Base-by-base conservation (phyloP, 2,888 invertebrate genomes). In the Laothoe populi region DNA sequence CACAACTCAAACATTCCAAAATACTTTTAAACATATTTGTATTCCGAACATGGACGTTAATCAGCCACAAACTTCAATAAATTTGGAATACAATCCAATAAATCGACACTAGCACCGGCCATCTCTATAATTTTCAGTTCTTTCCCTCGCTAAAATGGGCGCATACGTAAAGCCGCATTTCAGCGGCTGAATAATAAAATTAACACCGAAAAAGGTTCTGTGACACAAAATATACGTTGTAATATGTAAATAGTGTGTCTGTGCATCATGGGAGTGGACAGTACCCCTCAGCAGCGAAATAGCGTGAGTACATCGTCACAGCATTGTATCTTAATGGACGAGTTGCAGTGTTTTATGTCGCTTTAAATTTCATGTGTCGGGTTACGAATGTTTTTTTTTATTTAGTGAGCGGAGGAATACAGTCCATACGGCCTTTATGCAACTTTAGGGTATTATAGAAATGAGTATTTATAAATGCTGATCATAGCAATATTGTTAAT, bases 231-330 rank as follows among this genome's bases (percentile, higher is more conserved):
- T 64, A 68, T 74, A 66, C 60, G 60, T 53, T 63, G 69, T 77
- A 74, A 69, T 64, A 77, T 81, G 79, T 75, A 70, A 77, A 63
- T 66, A 72, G 72, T 73, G 73, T 61, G 73, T 61, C 65, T 68
- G 63, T 64, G 44, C 48, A 77, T 63, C 58, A 90, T 90, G 90
- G 90, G 91, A 60, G 88, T 90, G 71, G 91, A 91, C 71, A 89
- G 85, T 65, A 57, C 84, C 57, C 86, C 86, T 4, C 76, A 83
- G 65, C 84, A 82, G 63, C 73, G 87, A 58, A 73, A 79, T 2
- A 74, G 77, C 63, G 88, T 89, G 62, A 84, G 88, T 85, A 70
- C 64, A 53, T 45, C 60, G 60, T 66, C 62, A 57, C 62, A 21
- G 64, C 65, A 60, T 31, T 62, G 59, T 57, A 35, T 46, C 64